Percentiles rank a stretch among this genome's conserved stretches.
Conservation (phyloP, 2,113 vertebrate genomes). For the Myiopsitta monachus region DNA sequence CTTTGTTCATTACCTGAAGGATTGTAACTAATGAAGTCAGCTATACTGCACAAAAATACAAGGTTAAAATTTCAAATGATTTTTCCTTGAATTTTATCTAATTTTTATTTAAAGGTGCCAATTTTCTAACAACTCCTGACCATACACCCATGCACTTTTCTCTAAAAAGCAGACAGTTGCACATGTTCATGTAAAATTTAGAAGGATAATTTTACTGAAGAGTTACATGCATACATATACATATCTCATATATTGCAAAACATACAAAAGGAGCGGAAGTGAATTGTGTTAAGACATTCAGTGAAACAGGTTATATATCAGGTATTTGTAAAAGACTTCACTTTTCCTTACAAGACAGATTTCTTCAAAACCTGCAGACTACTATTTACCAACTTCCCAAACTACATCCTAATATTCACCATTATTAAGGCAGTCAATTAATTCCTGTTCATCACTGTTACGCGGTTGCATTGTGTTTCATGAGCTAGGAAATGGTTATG, state of each 20-base stretch:
- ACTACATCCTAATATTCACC: rapidly evolving
- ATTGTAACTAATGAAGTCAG: background rate
- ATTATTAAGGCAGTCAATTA: background rate
- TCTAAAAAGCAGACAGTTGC: background rate
- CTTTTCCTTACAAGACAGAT: background rate
- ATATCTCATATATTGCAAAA: background rate
- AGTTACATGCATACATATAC: background rate
- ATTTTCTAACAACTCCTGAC: background rate
- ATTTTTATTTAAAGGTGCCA: background rate
- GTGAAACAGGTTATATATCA: background rate
- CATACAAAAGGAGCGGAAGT: background rate
- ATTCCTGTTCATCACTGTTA: background rate
- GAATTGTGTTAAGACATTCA: background rate
- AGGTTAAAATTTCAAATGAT: background rate
- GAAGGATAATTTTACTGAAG: background rate
- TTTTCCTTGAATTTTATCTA: background rate
- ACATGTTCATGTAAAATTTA: background rate
- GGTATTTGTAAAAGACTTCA: background rate
- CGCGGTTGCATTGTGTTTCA: background rate
- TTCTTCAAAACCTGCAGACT: background rate
- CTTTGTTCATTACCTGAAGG: background rate
- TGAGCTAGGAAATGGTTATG: background rate
- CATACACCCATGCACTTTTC: background rate
- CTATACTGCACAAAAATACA: background rate
- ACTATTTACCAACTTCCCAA: background rate